Evolutionary conservation across 2,888 invertebrate genomes (phyloP), one percentile per base, ranked within the genome.

Genomic region (Slavum lentiscoides): DNA sequence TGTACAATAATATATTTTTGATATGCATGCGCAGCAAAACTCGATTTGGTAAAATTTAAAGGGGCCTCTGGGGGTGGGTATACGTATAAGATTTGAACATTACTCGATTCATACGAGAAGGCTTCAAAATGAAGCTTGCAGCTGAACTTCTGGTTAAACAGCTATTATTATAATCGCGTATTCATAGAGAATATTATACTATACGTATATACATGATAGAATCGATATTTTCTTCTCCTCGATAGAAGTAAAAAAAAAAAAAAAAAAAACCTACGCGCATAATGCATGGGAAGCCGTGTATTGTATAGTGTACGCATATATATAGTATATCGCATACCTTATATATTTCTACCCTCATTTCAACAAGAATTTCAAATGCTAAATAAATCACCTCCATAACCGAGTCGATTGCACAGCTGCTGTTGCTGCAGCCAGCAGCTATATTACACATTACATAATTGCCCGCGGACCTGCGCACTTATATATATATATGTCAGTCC

Each of bases 351-450:
- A 69, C 62, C 37, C 55, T 19, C 11, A 21, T 62, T 69, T 64
- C 39, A 64, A 53, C 64, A 64, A 68, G 61, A 77, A 62, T 61
- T 37, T 30, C 15, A n/a, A 68, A 62, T 70, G 64, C 23, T 70
- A 61, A 70, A 70, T 80, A 77, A 70, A 64, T 80, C 77, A 55
- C 62, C 70, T 64, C 37, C 59, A 2, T 49, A 49, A 43, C 43
- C 49, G 11, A 11, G 43, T 43, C 43, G 43, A 43, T 17, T 8
- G 19, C 37, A 19, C 77, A 55, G 62, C 77, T 21, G 55, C 61
- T 30, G 30, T 30, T 30, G 30, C 30, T 30, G 30, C 30, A 30
- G 30, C 30, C 30, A 30, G 30, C 4, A 30, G 4, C n/a, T n/a
- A 30, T 30, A 30, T 30, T 30, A 30, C 4, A 30, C 4, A 30